These are phyloP conservation scores for Luffia ferchaultella DNA, from an alignment of 2,888 invertebrate species.

Conservation along the genomic window DNA sequence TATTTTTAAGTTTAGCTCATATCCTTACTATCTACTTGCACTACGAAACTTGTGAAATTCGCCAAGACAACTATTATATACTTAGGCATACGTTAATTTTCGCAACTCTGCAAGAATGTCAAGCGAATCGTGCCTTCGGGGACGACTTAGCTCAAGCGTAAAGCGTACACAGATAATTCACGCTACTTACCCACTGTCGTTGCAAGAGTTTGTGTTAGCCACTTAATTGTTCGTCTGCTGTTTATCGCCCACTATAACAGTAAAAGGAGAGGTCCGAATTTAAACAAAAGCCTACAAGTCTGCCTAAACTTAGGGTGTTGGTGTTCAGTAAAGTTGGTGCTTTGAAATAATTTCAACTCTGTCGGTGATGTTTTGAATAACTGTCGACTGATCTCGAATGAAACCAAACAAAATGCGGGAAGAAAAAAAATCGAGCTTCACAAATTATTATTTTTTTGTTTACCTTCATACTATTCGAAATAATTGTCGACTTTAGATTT, in stretches of 20 bases:
- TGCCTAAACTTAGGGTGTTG: not conserved
- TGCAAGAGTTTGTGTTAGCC: not conserved
- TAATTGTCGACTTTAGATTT: too few species aligned
- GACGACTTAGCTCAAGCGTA: conserved; percentile 7
- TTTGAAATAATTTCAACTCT: not conserved
- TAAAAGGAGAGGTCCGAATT: not conserved
- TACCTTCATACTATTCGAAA: too few species aligned
- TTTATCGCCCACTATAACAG: not conserved
- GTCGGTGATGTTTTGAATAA: not conserved
- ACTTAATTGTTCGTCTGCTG: not conserved
- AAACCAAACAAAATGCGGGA: too few species aligned
- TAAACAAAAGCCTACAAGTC: not conserved
- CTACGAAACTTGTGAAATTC: not conserved
- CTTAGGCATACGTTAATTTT: not conserved
- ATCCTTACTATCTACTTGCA: too few species aligned
- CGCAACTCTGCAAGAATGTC: not conserved
- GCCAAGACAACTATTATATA: too few species aligned
- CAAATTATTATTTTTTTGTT: too few species aligned
- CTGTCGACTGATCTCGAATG: too few species aligned
- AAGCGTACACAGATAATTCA: conserved; percentile 53
- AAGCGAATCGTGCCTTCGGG: not conserved
- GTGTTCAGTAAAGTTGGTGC: not conserved
- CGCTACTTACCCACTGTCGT: conserved; percentile 31
- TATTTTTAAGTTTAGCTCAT: too few species aligned
- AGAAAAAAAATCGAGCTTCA: too few species aligned